Conservation (phyloP, 2,888 invertebrate genomes). For the Scaptomyza caliginosa region DNA sequence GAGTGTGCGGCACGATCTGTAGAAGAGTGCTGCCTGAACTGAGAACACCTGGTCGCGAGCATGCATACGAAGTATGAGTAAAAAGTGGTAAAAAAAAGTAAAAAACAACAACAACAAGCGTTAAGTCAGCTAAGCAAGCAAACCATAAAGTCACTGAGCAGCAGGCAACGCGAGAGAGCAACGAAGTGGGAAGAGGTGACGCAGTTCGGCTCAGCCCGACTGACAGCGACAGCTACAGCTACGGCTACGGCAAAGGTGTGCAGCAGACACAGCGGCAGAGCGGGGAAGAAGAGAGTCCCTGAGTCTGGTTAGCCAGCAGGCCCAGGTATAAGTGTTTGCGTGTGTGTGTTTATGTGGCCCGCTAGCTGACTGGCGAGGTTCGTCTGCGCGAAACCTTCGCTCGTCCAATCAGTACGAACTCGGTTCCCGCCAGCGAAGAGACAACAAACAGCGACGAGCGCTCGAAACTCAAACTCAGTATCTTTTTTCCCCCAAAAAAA, state of each 20-base stretch:
- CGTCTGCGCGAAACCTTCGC: conserved; percentile 83
- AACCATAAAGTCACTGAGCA: conserved; percentile 61
- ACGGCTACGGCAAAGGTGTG: conserved; percentile 7
- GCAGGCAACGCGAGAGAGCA: not conserved
- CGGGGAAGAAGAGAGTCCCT: conserved; percentile 34
- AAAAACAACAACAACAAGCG: conserved; percentile 49
- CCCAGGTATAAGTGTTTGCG: conserved; percentile 20
- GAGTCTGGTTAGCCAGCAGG: conserved; percentile 56
- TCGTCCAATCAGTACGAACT: conserved; percentile 84
- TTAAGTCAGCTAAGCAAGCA: conserved; percentile 57
- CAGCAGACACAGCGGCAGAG: conserved; percentile 28
- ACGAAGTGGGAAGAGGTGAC: conserved; percentile 20
- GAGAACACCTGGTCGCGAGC: conserved; percentile 46
- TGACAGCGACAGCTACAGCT: conserved; percentile 17
- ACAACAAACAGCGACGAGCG: conserved; percentile 78
- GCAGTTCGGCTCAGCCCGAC: conserved; percentile 36
- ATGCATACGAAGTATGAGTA: conserved; percentile 10
- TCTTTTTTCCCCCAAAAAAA: conserved; percentile 5
- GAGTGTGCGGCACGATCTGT: conserved; percentile 30
- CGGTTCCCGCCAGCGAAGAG: conserved; percentile 84
- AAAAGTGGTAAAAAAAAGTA: conserved; percentile 50
- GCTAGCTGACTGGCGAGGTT: conserved; percentile 76
- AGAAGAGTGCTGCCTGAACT: conserved; percentile 5
- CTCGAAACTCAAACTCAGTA: conserved; percentile 46
- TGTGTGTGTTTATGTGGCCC: conserved; percentile 34